Evolutionary conservation across 35 echinoderm and acorn worm genomes (phyloP).

Genomic region (Chiridota heheva): DNA sequence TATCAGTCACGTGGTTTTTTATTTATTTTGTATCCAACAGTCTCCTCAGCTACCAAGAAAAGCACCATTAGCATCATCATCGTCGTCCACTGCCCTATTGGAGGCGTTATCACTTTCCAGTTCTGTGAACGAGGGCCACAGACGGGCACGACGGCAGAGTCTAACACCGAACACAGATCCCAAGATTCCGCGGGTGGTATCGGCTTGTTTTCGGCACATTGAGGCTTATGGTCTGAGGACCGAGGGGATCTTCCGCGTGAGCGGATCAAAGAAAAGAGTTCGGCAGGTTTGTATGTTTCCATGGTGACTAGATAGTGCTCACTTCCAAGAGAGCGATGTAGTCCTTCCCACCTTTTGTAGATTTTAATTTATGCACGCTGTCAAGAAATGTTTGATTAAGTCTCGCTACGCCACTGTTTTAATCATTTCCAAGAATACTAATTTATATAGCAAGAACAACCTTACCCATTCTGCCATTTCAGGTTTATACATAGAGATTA

Average conservation of each 20-base stretch:
- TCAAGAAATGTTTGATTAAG: no score
- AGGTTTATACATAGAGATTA: no score
- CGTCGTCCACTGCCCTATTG: slow-evolving; percentile 55
- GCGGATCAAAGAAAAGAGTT: slow-evolving; percentile 95
- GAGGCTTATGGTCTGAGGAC: slow-evolving; percentile 77
- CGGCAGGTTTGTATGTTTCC: slow-evolving; percentile 70
- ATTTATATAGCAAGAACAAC: no score
- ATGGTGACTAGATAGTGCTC: no score
- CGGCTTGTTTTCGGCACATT: slow-evolving; percentile 73
- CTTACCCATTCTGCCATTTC: no score
- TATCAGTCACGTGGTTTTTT: no score
- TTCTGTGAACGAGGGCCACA: slow-evolving; percentile 56
- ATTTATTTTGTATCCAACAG: slow-evolving; percentile 1
- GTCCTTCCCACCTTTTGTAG: no score
- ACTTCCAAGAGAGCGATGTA: no score
- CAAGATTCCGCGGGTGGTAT: slow-evolving; percentile 83
- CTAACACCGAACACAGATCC: slow-evolving; percentile 65
- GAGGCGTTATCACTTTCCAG: slow-evolving; percentile 82
- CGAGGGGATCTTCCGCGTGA: slow-evolving; percentile 88
- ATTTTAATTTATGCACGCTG: no score
- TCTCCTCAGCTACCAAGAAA: slow-evolving; percentile 29
- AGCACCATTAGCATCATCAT: slow-evolving; percentile 24
- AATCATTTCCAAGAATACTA: no score
- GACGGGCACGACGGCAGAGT: slow-evolving; percentile 69
- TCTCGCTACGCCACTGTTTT: no score